Evolutionary conservation across 2,113 vertebrate species (phyloP), one percentile per base, ranked within the genome.

Genomic region (Pedionomus torquatus): DNA sequence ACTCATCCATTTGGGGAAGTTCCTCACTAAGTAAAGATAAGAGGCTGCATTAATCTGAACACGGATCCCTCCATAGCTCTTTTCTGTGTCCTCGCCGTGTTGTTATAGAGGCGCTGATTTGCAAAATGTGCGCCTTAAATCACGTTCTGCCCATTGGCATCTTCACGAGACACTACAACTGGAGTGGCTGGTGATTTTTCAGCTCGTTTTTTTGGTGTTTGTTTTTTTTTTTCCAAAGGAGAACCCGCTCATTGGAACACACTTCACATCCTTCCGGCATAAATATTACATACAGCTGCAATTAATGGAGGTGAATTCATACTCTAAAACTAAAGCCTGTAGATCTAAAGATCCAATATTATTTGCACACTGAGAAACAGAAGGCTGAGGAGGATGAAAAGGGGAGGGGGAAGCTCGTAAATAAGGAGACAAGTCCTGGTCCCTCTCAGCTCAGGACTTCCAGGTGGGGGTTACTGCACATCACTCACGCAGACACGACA

Each of bases 81-180:
- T 71, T 63, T 35, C 71, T 70, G 72, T 39, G 91, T 63, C 54
- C 64, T 26, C 52, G 60, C 81, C 66, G 31, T 5, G 51, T 0
- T 17, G 48, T 78, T 83, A 80, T 18, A 23, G 77, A 88, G 95
- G 54, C 3, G 43, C 92, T 84, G 87, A 90, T 79, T 55, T 91
- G 92, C 93, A 94, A 60, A 96, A 66, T 31, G 68, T 24, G 77
- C 66, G 4, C 66, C 89, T 60, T 93, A 83, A 91, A 86, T 91
- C 80, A 57, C 12, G 9, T 49, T 65, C 77, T 48, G 68, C 68
- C 81, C 61, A 44, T 39, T 77, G 93, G 80, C 87, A 90, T 41
- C 86, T 85, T 81, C 68, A 72, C 19, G 79, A 61, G 88, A 24
- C 77, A 28, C 57, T 37, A 30, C 13, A 70, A 87, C 4, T 60